Evolutionary conservation across 2,888 invertebrate species (phyloP).

Genomic region (Drosophila maculinotata): DNA sequence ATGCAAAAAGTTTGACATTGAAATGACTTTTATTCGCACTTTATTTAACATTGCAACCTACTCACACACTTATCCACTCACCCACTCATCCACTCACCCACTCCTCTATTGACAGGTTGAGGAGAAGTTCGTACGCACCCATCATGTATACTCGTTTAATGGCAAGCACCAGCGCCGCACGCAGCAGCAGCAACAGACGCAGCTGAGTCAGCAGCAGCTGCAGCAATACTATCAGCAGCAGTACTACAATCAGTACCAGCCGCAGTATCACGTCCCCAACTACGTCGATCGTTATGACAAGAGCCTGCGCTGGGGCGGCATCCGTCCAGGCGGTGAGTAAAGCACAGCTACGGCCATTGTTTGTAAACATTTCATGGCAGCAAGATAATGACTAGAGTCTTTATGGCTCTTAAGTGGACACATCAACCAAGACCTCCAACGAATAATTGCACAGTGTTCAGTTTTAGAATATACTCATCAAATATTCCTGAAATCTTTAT

Average conservation of each 20-base stretch:
- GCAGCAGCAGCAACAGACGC: slow-evolving; percentile 82
- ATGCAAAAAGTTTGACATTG: slow-evolving; percentile 65
- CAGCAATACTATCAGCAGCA: slow-evolving; percentile 78
- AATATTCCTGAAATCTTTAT: not conserved
- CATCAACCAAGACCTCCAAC: not conserved
- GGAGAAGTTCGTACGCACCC: slow-evolving; percentile 84
- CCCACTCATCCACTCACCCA: not conserved
- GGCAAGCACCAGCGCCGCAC: slow-evolving; percentile 83
- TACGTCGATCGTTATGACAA: slow-evolving; percentile 83
- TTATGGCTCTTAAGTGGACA: not conserved
- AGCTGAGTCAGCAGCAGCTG: slow-evolving; percentile 76
- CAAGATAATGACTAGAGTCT: not conserved
- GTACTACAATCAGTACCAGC: slow-evolving; percentile 76
- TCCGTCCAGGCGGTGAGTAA: slow-evolving; percentile 70
- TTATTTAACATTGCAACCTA: slow-evolving; percentile 42
- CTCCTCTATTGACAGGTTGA: slow-evolving; percentile 80
- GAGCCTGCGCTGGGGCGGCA: slow-evolving; percentile 82
- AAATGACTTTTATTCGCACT: slow-evolving; percentile 64
- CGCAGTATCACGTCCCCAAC: slow-evolving; percentile 78
- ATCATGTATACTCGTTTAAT: slow-evolving; percentile 83
- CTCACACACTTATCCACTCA: slow-evolving; percentile 9
- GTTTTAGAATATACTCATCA: not conserved
- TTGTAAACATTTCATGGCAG: not conserved
- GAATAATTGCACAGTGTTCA: not conserved
- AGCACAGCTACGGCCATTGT: not conserved